phyloP scores from a whole-genome alignment of 1,140 invertebrate species.

The Heterodera carotae region DNA sequence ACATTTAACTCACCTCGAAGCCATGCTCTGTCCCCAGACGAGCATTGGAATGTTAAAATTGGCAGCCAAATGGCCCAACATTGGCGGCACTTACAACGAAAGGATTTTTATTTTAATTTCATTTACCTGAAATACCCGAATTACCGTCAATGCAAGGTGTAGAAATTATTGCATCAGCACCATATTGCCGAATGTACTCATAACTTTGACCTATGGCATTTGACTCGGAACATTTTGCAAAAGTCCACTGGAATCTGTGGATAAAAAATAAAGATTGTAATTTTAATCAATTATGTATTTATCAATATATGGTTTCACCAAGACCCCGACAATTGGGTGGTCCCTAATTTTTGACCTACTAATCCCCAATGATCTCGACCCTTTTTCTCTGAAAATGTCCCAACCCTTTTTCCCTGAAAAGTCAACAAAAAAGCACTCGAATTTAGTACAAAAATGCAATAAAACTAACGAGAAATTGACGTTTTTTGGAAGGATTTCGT shows the following conservation, averaged over 20 bases:
- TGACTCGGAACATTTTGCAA: background rate
- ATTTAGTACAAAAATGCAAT: no score
- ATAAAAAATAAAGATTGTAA: background rate
- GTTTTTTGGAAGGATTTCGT: background rate
- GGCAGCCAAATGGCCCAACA: background rate
- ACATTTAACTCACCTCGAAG: background rate
- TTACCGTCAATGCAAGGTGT: background rate
- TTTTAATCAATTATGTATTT: background rate
- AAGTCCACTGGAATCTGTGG: background rate
- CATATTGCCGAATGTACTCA: background rate
- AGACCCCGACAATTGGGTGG: no score
- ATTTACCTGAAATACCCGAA: background rate
- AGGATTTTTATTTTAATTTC: background rate
- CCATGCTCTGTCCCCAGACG: background rate
- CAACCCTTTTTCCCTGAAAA: no score
- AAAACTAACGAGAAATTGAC: background rate
- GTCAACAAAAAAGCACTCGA: no score
- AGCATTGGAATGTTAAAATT: background rate
- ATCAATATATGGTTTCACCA: no score
- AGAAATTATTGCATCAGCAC: background rate
- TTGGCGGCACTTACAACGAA: background rate
- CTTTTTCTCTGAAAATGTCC: no score
- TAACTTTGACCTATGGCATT: background rate
- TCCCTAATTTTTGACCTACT: no score
- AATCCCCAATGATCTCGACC: no score